Evolutionary conservation across 2,113 vertebrate genomes (phyloP).

Genomic region (Piprites chloris): DNA sequence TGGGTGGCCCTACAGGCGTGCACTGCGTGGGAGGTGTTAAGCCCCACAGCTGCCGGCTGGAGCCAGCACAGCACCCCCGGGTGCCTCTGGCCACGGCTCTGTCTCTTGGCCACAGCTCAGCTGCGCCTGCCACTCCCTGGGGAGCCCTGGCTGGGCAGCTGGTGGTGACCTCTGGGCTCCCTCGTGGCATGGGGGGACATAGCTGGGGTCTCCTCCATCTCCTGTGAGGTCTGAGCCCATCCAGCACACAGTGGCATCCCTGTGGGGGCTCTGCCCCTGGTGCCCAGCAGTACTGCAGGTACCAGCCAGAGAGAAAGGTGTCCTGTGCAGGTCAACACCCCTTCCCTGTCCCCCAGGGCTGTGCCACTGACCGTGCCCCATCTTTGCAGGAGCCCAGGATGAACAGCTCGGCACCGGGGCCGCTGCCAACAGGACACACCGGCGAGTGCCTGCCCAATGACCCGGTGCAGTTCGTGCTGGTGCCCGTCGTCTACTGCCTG

Average conservation of each 20-base stretch:
- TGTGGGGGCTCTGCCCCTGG: fast-evolving
- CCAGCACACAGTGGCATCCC: fast-evolving
- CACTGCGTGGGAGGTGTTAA: not conserved
- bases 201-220: not conserved
- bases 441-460: not conserved
- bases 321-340: fast-evolving
- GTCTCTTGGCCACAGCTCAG: not conserved
- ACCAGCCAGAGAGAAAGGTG: too few relatives aligned
- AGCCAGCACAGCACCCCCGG: not conserved
- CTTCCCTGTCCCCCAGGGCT: not conserved
- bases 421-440: not conserved
- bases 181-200: fast-evolving
- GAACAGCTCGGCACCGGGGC: not conserved
- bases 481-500: constrained; percentile 38
- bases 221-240: not conserved
- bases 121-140: constrained; percentile 1
- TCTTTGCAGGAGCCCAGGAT: not conserved
- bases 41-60: not conserved
- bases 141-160: not conserved
- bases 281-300: fast-evolving
- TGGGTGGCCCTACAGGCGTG: not conserved
- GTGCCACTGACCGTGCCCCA: not conserved
- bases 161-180: not conserved
- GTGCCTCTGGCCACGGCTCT: not conserved
- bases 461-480: constrained; percentile 28